Evolutionary conservation across 2,888 invertebrate species (phyloP).

Genomic region (Pristionchus mayeri): DNA sequence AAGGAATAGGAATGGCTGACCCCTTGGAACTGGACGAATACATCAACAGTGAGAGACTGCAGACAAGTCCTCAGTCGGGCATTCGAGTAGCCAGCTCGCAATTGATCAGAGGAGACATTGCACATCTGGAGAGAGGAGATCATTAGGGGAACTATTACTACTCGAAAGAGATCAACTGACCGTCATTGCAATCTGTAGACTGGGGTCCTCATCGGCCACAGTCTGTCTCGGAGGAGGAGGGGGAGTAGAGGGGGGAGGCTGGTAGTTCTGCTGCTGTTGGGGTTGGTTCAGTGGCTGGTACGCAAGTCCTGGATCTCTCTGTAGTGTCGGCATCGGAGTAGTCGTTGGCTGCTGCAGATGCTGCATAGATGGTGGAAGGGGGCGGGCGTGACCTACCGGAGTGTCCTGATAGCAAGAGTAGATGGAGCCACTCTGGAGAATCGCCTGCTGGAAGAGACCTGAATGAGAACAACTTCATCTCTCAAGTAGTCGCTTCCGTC

Average conservation of each 20-base stretch:
- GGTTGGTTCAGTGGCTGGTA: constrained; percentile 28
- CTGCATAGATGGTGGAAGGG: neutral
- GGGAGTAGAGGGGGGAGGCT: constrained; percentile 22
- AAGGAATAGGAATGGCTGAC: constrained; percentile 42
- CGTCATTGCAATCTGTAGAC: constrained; percentile 56
- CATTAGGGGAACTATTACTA: neutral
- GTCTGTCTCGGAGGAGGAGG: constrained; percentile 2
- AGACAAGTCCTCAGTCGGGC: constrained; percentile 60
- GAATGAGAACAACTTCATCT: too few species aligned
- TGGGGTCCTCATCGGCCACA: constrained; percentile 57
- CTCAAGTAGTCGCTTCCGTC: too few species aligned
- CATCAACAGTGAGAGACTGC: constrained; percentile 64
- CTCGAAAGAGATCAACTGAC: neutral
- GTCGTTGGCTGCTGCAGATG: constrained; percentile 33
- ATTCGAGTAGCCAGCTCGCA: constrained; percentile 57
- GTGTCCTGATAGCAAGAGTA: constrained; percentile 66
- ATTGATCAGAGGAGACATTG: constrained; percentile 61
- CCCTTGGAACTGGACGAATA: constrained; percentile 61
- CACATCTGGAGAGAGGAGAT: constrained; percentile 56
- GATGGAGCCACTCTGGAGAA: constrained; percentile 66
- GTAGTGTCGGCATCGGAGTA: constrained; percentile 49
- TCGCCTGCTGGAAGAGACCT: constrained; percentile 69
- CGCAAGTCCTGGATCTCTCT: constrained; percentile 51
- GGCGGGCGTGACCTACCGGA: constrained; percentile 3
- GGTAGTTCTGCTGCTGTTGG: constrained; percentile 30